Evolutionary conservation across 92 coral and sea anemone genomes (phyloP).

Genomic region (Phenganax marumi): DNA sequence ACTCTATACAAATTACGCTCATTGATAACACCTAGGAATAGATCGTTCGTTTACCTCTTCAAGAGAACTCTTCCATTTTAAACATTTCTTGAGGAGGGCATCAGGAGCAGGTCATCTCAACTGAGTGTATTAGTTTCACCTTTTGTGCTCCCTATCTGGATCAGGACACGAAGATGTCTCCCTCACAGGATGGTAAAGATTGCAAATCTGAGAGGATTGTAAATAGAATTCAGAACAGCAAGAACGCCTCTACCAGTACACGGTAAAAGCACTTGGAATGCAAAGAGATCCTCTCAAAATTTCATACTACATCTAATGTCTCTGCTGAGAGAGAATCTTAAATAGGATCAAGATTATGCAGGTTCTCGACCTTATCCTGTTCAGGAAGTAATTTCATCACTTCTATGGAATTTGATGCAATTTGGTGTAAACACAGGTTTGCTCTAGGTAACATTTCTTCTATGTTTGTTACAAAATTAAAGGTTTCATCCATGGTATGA

Average conservation of each 20-base stretch:
- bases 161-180: constrained; percentile 34
- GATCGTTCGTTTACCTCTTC: constrained; percentile 16
- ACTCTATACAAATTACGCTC: constrained; percentile 31
- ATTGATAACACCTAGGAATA: constrained; percentile 47
- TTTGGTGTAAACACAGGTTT: constrained; percentile 34
- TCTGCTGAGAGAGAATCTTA: constrained; percentile 38
- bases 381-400: constrained; percentile 4
- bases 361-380: not conserved
- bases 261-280: constrained; percentile 41
- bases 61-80: constrained; percentile 44
- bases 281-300: constrained; percentile 34
- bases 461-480: constrained; percentile 31
- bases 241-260: constrained; percentile 52
- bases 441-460: constrained; percentile 44
- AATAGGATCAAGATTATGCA: constrained; percentile 41
- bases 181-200: constrained; percentile 37
- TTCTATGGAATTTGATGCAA: constrained; percentile 5
- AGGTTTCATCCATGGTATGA: constrained; percentile 34
- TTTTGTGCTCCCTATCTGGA: constrained; percentile 26
- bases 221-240: constrained; percentile 44
- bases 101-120: constrained; percentile 51
- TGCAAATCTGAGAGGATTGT: constrained; percentile 49
- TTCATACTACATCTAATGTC: constrained; percentile 38
- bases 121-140: constrained; percentile 20
- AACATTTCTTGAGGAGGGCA: constrained; percentile 35